These are phyloP conservation scores for Dendropsophus ebraccatus DNA, from an alignment of 2,113 vertebrate species.

Conservation along the genomic window DNA sequence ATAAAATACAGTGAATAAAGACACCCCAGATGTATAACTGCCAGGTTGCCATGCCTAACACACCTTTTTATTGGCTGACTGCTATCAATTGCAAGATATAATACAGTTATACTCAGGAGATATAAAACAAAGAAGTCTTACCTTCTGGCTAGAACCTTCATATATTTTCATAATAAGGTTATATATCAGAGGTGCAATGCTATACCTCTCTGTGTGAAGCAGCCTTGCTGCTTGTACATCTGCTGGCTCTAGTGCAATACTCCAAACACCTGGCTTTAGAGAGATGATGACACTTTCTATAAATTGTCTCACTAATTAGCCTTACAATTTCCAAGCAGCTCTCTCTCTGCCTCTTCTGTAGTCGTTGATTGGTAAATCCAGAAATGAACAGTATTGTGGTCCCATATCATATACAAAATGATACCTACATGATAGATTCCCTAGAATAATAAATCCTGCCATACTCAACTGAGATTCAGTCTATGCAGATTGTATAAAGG, in stretches of 20 bases:
- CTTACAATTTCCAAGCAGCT: constrained; percentile 30
- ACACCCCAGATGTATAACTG: neutral
- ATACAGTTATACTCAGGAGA: neutral
- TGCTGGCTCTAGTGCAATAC: neutral
- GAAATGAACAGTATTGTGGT: neutral
- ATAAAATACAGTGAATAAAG: neutral
- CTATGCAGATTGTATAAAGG: too few relatives aligned
- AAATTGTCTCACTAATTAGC: constrained; percentile 55
- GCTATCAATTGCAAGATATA: too few relatives aligned
- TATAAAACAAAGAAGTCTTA: constrained; percentile 7
- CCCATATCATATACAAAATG: neutral
- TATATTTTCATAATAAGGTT: neutral
- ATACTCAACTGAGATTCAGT: too few relatives aligned
- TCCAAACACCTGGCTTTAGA: constrained; percentile 50
- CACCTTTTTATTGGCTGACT: neutral
- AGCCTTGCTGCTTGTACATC: neutral
- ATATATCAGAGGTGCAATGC: neutral
- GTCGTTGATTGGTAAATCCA: neutral
- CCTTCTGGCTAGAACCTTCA: neutral
- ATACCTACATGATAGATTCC: neutral
- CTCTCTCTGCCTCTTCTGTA: neutral
- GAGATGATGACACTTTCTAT: constrained; percentile 57
- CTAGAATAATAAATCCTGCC: too few relatives aligned
- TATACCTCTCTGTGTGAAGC: neutral
- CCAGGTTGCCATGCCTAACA: neutral